Percentiles rank a stretch among this genome's conserved stretches.
phyloP scores from a whole-genome alignment of 2,888 invertebrate species.

The Sipunculus nudus region DNA sequence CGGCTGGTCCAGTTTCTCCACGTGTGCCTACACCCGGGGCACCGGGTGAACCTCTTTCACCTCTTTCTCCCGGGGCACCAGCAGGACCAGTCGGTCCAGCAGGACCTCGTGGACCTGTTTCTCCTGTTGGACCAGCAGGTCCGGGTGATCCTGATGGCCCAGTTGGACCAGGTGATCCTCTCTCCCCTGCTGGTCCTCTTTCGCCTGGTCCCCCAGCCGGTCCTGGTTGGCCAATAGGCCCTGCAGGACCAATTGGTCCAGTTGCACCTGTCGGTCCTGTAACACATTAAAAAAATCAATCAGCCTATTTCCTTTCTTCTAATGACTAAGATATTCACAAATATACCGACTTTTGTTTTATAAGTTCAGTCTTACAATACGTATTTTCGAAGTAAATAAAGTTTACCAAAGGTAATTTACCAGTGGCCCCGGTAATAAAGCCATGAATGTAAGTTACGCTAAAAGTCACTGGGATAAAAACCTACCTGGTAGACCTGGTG shows the following conservation, averaged over 20 bases:
- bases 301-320: no score
- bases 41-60: no score
- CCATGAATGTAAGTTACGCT: background rate
- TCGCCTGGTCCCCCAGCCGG: constrained; percentile 23
- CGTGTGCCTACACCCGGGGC: constrained; percentile 17
- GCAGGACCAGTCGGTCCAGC: constrained; percentile 9
- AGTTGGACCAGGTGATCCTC: constrained; percentile 2
- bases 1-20: constrained; percentile 22
- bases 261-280: constrained; percentile 21
- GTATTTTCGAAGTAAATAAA: no score
- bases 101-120: constrained; percentile 22
- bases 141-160: constrained; percentile 13
- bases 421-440: background rate
- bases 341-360: no score
- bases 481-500: constrained; percentile 20
- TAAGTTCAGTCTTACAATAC: no score
- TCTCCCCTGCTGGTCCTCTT: constrained; percentile 2
- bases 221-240: no score
- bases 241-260: no score
- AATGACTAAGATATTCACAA: no score
- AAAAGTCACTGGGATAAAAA: no score
- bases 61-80: constrained; percentile 14
- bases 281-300: no score
- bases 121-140: constrained; percentile 24
- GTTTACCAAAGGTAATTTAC: no score